Evolutionary conservation across 2,797 vertebrate species (phyloP), one percentile per base, ranked within the genome.

Genomic region (Cichlasoma orientale): DNA sequence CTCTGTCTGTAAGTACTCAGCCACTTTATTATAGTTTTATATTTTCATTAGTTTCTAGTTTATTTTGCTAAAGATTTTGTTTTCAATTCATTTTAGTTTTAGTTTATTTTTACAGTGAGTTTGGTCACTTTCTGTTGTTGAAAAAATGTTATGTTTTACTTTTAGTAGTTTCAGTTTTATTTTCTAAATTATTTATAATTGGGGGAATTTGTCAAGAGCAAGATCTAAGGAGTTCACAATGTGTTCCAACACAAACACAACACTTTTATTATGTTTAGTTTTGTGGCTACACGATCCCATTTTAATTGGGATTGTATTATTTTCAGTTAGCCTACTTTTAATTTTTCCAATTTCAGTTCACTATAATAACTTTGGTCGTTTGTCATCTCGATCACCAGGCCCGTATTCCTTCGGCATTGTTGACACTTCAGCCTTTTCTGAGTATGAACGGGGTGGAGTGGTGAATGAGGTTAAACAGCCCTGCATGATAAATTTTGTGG

Each of bases 391-490:
- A 9, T 79, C 70, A 33, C 23, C 85, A 97, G 97, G 41, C 54
- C 56, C 52, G 0, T 61, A 92, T 81, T 93, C 92, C 58, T 94
- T 99, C 91, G 94, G 94, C 83, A 96, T 98, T 1, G 77, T 93
- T 3, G 95, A 98, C 89, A 99, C 97, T 11, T 95, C 95, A 23
- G 59, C 80, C 53, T 97, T 97, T 86, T 95, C 95, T 0, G 59
- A 82, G 4, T 98, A 98, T 87, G 18, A 86, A 75, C 44, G 71
- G 0, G 95, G 97, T 0, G 97, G 97, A 13, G 61, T 94, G 36
- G 92, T 94, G 61, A 96, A 90, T 0, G 95, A 97, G 82, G 94
- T 97, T 21, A 97, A 94, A 86, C 90, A 72, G 79, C 47, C 93
- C 13, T 44, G 81, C 78, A 78, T 16, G 1, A 27, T 94, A 18